A percentile compares a stretch with the other conserved stretches of the same genome.
These are phyloP conservation scores for Archips crataeganus DNA, from an alignment of 2,888 invertebrate genomes.

Conservation along the genomic window DNA sequence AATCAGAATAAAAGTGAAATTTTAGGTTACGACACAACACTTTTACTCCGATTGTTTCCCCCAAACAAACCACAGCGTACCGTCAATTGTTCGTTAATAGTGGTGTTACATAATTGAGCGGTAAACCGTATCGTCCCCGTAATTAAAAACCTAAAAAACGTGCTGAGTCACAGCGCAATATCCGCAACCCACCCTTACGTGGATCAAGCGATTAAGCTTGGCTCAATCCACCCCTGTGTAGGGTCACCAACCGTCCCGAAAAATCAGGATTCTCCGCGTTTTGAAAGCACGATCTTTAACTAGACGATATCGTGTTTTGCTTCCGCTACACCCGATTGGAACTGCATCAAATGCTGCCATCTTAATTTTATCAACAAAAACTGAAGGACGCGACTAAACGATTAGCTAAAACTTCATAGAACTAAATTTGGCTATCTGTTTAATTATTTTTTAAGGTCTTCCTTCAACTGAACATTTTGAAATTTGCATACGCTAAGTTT, in stretches of 20 bases:
- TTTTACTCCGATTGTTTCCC: not conserved
- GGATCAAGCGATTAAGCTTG: conserved; percentile 36
- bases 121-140: conserved; percentile 33
- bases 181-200: conserved; percentile 16
- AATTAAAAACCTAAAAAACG: conserved; percentile 14
- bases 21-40: not conserved
- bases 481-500: too few relatives aligned
- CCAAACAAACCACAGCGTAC: not conserved
- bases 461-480: too few relatives aligned
- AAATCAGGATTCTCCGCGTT: not conserved
- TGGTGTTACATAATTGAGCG: conserved; percentile 19
- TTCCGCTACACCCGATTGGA: too few relatives aligned
- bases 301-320: not conserved
- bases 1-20: not conserved
- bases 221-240: conserved; percentile 26
- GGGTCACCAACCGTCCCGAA: not conserved
- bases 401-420: too few relatives aligned
- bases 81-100: not conserved
- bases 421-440: too few relatives aligned
- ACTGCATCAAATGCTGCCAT: too few relatives aligned
- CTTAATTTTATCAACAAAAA: too few relatives aligned
- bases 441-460: too few relatives aligned
- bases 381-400: too few relatives aligned
- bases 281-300: not conserved
- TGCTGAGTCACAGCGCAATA: conserved; percentile 24